Base-by-base conservation (phyloP, 2,797 vertebrate species). In the Enteromius paludinosus region DNA sequence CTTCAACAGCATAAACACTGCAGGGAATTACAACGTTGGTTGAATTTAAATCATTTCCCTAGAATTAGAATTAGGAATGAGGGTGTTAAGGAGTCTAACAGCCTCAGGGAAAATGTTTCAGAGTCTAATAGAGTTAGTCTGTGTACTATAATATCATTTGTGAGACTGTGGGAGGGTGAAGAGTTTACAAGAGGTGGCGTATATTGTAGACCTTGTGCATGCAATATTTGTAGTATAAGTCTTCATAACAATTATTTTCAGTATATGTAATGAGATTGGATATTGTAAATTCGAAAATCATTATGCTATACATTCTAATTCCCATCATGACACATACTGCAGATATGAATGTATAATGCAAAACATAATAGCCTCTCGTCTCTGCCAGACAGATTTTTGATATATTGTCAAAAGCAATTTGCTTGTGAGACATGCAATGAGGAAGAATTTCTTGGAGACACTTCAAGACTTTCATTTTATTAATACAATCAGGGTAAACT, bases 281-380 rank as follows among this genome's bases (percentile, higher is more conserved):
- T 59, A 79, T 35, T 52, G 25, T 68, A 77, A 83, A 59, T 72
- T 70, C 54, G 54, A 30, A 38, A 64, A 76, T 30, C 49, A 35
- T 78, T 47, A 47, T 72, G 38, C 77, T 43, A 35, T 73, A 15
- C 41, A 65, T 52, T 43, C 12, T 62, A 20, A 66, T 38, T 43
- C 25, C 47, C 23, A 74, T 35, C 77, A 43, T 61, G 41, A 77
- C 52, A 75, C 28, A 54, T 73, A 66, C 41, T 77, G 38, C 38
- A 12, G 38, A 65, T 71, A 52, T 79, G 76, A 80, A 83, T 82
- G 35, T 68, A 43, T 85, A 77, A 84, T 84, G 80, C 65, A 84
- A 86, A 80, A 83, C 56, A 83, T 87, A 81, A 87, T 74, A 75
- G 78, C 23, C 52, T 87, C 47, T 68, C 81, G 56, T 76, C 45